These are phyloP conservation scores for Sylvilagus floridanus DNA, from an alignment of 2,797 vertebrate genomes.

Conservation along the genomic window DNA sequence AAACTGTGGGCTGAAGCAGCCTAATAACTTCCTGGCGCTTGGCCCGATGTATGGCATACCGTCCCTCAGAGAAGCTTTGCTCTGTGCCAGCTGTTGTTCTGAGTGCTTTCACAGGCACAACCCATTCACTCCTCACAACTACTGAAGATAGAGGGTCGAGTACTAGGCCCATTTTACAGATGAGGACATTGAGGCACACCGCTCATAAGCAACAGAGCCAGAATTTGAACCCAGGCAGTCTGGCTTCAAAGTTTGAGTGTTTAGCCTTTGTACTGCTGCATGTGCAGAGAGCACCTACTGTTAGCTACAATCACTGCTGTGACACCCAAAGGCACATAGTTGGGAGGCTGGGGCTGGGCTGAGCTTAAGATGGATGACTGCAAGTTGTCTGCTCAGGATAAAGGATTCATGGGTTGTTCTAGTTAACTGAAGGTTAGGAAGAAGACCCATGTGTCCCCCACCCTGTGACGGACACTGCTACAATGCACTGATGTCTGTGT, in stretches of 20 bases:
- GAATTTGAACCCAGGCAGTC: neutral
- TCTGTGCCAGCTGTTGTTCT: neutral
- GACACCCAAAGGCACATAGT: neutral
- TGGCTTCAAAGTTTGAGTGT: neutral
- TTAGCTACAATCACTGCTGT: neutral
- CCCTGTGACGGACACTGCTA: neutral
- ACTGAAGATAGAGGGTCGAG: rapidly evolving
- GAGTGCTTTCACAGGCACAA: neutral
- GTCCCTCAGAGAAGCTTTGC: neutral
- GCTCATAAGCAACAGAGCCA: neutral
- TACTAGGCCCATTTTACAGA: neutral
- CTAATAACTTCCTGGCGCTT: neutral
- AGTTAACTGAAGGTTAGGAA: neutral
- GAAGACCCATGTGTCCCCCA: neutral
- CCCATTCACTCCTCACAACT: neutral
- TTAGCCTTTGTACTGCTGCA: neutral
- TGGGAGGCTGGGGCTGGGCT: neutral
- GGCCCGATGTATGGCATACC: neutral
- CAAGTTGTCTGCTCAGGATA: neutral
- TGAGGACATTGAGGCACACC: neutral
- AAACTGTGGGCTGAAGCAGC: conserved; percentile 5
- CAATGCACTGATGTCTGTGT: neutral
- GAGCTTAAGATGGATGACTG: neutral
- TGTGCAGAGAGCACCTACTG: neutral
- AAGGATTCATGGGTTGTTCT: neutral